Conservation (phyloP, 2,797 vertebrate genomes). For the Falco novaeseelandiae region DNA sequence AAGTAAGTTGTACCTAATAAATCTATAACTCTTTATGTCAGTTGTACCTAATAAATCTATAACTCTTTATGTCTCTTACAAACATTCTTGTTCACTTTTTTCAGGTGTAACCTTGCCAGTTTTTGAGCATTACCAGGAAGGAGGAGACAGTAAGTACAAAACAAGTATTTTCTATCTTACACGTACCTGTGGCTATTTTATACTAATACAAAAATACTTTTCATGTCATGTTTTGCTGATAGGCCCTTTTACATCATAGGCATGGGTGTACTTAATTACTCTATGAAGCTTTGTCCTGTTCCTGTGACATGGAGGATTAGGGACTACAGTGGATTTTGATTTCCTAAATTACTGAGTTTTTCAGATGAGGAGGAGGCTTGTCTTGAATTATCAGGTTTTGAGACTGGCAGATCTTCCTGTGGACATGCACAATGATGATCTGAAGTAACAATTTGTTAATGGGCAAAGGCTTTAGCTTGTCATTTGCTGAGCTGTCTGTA, state of each 20-base stretch:
- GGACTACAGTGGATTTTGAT: not conserved
- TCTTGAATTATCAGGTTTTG: not conserved
- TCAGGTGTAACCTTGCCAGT: constrained; percentile 97
- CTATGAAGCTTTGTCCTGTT: not conserved
- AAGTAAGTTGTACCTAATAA: not conserved
- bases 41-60: not conserved
- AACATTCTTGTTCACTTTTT: not conserved
- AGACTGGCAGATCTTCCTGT: not conserved
- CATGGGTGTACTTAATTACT: not conserved
- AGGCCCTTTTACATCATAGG: not conserved
- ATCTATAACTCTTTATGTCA: not conserved
- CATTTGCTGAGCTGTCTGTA: not conserved
- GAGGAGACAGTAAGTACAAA: constrained; percentile 93
- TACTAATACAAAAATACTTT: not conserved
- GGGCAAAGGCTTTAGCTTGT: not conserved
- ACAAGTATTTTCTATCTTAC: not conserved
- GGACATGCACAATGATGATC: not conserved
- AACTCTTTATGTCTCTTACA: not conserved
- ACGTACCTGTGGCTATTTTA: not conserved
- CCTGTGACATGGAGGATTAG: not conserved
- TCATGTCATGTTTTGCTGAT: not conserved
- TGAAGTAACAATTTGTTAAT: not conserved
- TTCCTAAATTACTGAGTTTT: not conserved
- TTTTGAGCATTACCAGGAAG: constrained; percentile 98
- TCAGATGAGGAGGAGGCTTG: not conserved